phyloP scores from a whole-genome alignment of 2,113 vertebrate genomes.

The Gavialis gangeticus region DNA sequence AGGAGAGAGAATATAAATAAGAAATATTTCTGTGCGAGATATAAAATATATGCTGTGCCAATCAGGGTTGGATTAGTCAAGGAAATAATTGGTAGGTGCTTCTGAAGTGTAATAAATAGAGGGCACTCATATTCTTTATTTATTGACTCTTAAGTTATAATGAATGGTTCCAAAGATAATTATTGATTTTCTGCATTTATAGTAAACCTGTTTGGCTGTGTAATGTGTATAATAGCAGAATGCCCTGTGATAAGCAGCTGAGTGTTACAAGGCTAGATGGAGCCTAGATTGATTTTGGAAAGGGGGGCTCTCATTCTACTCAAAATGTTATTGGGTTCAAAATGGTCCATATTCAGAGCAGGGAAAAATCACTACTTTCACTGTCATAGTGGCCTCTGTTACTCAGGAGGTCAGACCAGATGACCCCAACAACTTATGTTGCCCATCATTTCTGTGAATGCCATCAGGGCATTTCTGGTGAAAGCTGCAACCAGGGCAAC shows the following conservation, averaged over 20 bases:
- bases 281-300: neutral
- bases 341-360: too few species aligned
- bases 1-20: neutral
- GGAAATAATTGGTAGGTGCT: constrained; percentile 54
- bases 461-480: too few species aligned
- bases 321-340: neutral
- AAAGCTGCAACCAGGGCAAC: too few species aligned
- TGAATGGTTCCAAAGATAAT: constrained; percentile 46
- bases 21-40: accelerated
- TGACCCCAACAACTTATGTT: too few species aligned
- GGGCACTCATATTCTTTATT: constrained; percentile 51
- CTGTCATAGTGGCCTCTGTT: neutral
- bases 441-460: too few species aligned
- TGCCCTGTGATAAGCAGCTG: neutral
- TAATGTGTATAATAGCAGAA: neutral
- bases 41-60: neutral
- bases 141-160: constrained; percentile 44
- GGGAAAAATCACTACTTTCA: neutral
- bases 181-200: constrained; percentile 26
- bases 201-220: neutral
- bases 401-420: too few species aligned
- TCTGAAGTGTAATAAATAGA: constrained; percentile 33
- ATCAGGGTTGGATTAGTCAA: neutral
- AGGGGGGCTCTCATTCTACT: neutral
- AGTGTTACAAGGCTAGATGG: neutral